Evolutionary conservation across 2,888 invertebrate genomes (phyloP).

Genomic region (Cryptocephalus moraei): DNA sequence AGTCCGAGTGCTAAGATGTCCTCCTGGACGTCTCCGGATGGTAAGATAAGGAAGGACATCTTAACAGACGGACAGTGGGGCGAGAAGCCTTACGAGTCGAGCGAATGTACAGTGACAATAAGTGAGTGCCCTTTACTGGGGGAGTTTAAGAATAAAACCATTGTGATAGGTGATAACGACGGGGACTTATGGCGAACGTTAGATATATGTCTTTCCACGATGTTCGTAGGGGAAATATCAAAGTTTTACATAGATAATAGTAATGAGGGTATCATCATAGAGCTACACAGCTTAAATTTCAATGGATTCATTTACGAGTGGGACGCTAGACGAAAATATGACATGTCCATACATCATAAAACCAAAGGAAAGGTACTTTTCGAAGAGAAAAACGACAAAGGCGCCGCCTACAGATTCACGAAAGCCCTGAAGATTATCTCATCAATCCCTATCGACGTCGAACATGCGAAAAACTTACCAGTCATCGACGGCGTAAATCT

Average conservation of each 20-base stretch:
- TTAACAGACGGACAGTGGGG: conserved; percentile 25
- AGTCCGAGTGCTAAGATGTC: conserved; percentile 30
- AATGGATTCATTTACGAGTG: conserved; percentile 39
- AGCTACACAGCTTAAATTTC: conserved; percentile 32
- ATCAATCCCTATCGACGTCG: conserved; percentile 45
- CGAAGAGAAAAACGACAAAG: conserved; percentile 41
- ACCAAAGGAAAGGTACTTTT: conserved; percentile 51
- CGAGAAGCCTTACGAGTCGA: conserved; percentile 32
- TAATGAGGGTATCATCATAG: conserved; percentile 26
- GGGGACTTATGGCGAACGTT: conserved; percentile 40
- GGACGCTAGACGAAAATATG: conserved; percentile 33
- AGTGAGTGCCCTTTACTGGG: conserved; percentile 16
- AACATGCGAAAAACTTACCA: conserved; percentile 32
- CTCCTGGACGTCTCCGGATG: conserved; percentile 30
- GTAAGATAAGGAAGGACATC: conserved; percentile 29
- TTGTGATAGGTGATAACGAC: conserved; percentile 37
- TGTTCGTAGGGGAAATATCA: conserved; percentile 40
- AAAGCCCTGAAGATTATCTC: conserved; percentile 64
- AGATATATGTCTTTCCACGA: conserved; percentile 39
- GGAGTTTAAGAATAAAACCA: conserved; percentile 15
- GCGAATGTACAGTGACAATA: conserved; percentile 29
- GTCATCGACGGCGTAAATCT: conserved; percentile 41
- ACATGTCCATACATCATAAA: conserved; percentile 39
- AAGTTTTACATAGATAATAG: conserved; percentile 30
- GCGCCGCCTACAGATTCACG: conserved; percentile 65